Evolutionary conservation across 2,797 vertebrate species (phyloP).

Genomic region (Galagoides demidoff): DNA sequence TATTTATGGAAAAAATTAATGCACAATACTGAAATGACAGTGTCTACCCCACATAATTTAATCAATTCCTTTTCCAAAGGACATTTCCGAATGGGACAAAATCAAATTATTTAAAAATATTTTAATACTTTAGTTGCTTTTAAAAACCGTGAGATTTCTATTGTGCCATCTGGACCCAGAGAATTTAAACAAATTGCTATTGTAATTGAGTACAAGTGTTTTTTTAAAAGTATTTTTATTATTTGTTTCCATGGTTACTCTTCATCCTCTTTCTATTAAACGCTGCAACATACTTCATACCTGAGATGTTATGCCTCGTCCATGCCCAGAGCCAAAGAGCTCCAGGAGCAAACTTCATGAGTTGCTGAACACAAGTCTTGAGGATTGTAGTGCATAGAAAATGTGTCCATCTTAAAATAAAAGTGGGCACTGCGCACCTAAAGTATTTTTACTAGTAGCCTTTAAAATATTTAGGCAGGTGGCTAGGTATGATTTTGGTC

Average conservation of each 20-base stretch:
- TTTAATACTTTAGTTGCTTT: neutral
- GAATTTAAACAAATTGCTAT: neutral
- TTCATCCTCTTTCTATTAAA: slow-evolving; percentile 38
- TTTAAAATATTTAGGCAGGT: slow-evolving; percentile 80
- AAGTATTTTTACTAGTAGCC: slow-evolving; percentile 65
- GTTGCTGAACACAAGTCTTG: slow-evolving; percentile 19
- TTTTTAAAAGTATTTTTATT: slow-evolving; percentile 40
- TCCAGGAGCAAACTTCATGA: slow-evolving; percentile 55
- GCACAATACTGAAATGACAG: neutral
- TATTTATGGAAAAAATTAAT: slow-evolving; percentile 5
- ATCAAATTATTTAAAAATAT: neutral
- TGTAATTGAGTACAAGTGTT: neutral
- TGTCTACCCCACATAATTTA: neutral
- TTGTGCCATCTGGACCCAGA: neutral
- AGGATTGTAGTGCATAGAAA: neutral
- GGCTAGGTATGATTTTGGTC: slow-evolving; percentile 75
- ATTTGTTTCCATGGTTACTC: slow-evolving; percentile 66
- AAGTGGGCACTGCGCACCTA: neutral
- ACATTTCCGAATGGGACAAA: neutral
- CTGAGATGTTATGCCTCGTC: neutral
- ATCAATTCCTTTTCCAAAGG: neutral
- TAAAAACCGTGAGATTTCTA: neutral
- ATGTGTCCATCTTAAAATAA: neutral
- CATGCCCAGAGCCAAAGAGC: neutral
- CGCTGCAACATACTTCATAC: slow-evolving; percentile 61